These are phyloP conservation scores for Myiagra hebetior DNA, from an alignment of 2,113 vertebrate genomes.

Conservation along the genomic window DNA sequence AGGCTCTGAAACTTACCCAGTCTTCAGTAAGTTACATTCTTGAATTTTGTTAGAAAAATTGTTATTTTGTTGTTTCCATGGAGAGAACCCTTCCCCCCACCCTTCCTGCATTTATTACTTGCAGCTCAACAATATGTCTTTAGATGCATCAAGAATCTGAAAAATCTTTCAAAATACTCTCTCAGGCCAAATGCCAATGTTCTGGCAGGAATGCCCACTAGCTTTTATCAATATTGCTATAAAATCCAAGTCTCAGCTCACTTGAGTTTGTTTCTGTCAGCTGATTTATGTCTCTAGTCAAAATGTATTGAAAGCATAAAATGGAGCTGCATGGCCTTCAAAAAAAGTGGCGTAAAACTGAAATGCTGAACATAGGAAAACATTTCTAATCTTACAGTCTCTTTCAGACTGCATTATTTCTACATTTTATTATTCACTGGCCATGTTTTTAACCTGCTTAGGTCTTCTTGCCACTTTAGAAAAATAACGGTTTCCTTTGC, in stretches of 20 bases:
- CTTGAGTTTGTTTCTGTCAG: slow-evolving; percentile 12
- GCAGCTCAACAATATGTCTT: background rate
- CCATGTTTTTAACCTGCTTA: background rate
- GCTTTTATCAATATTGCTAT: slow-evolving; percentile 17
- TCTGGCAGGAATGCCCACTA: background rate
- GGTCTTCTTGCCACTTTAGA: background rate
- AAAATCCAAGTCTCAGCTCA: background rate
- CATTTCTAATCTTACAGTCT: background rate
- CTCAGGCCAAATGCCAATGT: background rate
- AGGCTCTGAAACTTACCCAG: background rate
- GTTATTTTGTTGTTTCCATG: background rate
- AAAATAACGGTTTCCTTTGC: background rate
- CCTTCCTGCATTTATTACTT: background rate
- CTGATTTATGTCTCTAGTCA: slow-evolving; percentile 17
- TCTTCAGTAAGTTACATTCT: background rate
- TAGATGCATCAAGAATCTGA: background rate
- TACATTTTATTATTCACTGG: background rate
- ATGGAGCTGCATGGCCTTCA: background rate
- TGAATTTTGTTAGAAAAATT: background rate
- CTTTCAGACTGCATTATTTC: background rate
- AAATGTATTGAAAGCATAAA: slow-evolving; percentile 18
- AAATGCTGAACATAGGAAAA: background rate
- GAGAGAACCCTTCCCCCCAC: accelerated
- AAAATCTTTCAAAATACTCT: background rate
- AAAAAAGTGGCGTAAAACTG: background rate